Percentiles rank a stretch among this genome's conserved stretches.
Conservation (phyloP, 2,888 invertebrate genomes). For the Calephelis perditalis region DNA sequence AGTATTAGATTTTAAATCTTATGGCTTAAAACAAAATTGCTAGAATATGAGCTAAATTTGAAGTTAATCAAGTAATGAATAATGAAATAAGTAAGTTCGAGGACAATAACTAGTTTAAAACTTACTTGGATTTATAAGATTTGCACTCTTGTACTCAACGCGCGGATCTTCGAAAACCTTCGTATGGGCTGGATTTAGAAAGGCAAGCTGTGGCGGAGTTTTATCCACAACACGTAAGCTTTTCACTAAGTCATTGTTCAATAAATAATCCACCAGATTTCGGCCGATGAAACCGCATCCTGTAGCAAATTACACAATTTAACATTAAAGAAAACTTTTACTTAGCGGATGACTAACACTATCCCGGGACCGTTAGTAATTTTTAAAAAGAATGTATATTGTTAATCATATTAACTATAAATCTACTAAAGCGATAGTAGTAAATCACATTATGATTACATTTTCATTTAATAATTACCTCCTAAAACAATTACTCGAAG, state of each 20-base stretch:
- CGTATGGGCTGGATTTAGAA: slow-evolving; percentile 87
- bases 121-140: slow-evolving; percentile 92
- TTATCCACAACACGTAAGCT: slow-evolving; percentile 92
- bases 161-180: slow-evolving; percentile 84
- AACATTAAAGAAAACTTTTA: slow-evolving; percentile 38
- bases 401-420: neutral
- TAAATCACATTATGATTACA: neutral
- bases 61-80: no score
- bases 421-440: neutral
- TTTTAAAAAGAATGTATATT: slow-evolving; percentile 35
- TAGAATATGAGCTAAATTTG: no score
- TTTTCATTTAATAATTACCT: slow-evolving; percentile 47
- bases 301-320: slow-evolving; percentile 57
- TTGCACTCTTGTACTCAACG: slow-evolving; percentile 94
- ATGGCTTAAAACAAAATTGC: no score
- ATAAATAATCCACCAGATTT: slow-evolving; percentile 89
- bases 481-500: slow-evolving; percentile 68
- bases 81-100: no score
- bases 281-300: slow-evolving; percentile 97
- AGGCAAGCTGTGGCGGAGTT: slow-evolving; percentile 95
- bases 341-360: slow-evolving; percentile 65
- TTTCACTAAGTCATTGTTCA: slow-evolving; percentile 86
- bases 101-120: neutral
- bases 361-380: slow-evolving; percentile 53
- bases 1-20: no score